These are phyloP conservation scores for Xenopus borealis DNA, from an alignment of 2,113 vertebrate genomes.

Conservation along the genomic window DNA sequence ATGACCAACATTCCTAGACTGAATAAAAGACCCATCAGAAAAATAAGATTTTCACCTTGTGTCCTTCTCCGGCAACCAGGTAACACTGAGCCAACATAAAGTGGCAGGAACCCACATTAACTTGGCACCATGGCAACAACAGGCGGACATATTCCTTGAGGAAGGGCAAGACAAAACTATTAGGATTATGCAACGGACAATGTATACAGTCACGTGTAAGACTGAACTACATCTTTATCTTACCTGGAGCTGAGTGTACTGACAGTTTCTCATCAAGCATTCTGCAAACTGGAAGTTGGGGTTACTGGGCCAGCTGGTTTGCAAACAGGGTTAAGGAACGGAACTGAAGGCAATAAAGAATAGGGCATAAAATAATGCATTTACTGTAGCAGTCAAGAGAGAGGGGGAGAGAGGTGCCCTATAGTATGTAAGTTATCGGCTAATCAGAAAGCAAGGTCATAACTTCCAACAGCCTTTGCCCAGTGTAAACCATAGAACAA, in stretches of 20 bases:
- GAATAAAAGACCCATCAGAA: too few species aligned
- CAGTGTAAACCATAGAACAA: too few species aligned
- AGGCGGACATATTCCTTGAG: constrained; percentile 85
- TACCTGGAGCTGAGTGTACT: constrained; percentile 92
- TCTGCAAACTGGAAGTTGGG: constrained; percentile 87
- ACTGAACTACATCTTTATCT: background rate
- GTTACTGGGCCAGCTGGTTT: constrained; percentile 87
- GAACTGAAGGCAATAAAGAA: too few species aligned
- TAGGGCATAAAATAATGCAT: too few species aligned
- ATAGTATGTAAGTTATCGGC: too few species aligned
- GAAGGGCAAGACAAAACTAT: background rate
- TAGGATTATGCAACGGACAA: too few species aligned
- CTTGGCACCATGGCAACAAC: constrained; percentile 86
- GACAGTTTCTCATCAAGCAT: constrained; percentile 90
- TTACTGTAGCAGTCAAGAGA: too few species aligned
- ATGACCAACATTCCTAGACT: too few species aligned
- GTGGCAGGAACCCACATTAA: constrained; percentile 87
- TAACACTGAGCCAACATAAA: constrained; percentile 92
- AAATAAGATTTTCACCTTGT: constrained; percentile 75
- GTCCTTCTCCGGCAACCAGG: constrained; percentile 85
- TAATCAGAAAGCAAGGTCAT: too few species aligned
- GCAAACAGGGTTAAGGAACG: constrained; percentile 14
- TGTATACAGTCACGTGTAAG: background rate
- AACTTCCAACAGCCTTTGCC: too few species aligned
- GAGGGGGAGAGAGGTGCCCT: too few species aligned